phyloP scores from a whole-genome alignment of 2,888 invertebrate species.

The Eledona agricola region DNA sequence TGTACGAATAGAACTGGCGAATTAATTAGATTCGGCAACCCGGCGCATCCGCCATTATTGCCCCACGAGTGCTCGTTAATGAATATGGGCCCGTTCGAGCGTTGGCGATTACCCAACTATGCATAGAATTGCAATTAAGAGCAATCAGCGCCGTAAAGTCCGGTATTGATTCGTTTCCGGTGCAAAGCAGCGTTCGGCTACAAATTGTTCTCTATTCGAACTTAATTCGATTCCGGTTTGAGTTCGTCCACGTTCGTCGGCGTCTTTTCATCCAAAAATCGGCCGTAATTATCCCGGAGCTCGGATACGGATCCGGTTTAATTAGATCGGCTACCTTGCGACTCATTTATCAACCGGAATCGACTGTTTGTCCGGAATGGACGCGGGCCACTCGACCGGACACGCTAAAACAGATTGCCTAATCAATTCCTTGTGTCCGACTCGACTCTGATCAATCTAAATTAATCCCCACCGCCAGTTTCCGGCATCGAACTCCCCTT shows the following conservation, averaged over 20 bases:
- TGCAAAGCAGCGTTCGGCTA: constrained; percentile 48
- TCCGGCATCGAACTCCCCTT: constrained; percentile 46
- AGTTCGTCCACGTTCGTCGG: constrained; percentile 42
- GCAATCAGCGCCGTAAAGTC: constrained; percentile 48
- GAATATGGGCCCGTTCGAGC: constrained; percentile 43
- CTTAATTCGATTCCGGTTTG: constrained; percentile 54
- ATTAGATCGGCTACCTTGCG: constrained; percentile 30
- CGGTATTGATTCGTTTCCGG: constrained; percentile 52
- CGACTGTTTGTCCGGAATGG: constrained; percentile 47
- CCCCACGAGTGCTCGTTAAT: constrained; percentile 40
- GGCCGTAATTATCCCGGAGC: constrained; percentile 10
- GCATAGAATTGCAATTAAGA: constrained; percentile 46
- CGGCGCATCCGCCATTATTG: no score
- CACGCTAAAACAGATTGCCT: constrained; percentile 65
- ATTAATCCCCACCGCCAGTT: constrained; percentile 62
- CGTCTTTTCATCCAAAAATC: constrained; percentile 16
- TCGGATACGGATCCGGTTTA: constrained; percentile 16
- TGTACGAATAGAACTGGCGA: no score
- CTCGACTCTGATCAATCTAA: constrained; percentile 65
- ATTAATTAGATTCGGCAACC: no score
- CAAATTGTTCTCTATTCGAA: constrained; percentile 54
- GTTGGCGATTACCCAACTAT: constrained; percentile 43
- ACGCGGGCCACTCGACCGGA: constrained; percentile 63
- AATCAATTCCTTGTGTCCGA: constrained; percentile 65
- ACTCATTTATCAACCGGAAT: constrained; percentile 37